Base-by-base conservation (phyloP, 2,797 vertebrate species). In the Ceryle rudis region DNA sequence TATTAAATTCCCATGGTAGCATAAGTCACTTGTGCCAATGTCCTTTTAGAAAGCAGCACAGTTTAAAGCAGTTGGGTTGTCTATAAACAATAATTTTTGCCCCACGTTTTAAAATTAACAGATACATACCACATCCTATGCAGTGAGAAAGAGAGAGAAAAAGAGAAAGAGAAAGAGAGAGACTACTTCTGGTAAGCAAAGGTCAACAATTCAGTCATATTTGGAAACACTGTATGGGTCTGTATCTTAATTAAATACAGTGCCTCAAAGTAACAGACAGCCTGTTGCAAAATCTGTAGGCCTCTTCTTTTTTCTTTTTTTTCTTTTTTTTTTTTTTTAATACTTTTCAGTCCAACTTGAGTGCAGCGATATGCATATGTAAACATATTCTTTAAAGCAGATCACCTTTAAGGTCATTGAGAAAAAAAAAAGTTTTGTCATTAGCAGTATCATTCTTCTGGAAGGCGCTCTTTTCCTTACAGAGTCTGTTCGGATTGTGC, bases 341-440 rank as follows among this genome's bases (percentile, higher is more conserved):
- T 97, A 98, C 98, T 98, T 98, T 98, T 97, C 97, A 98, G 97
- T 99, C 98, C 98, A 92, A 97, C 95, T 96, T 97, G 98, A 99
- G 99, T 99, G 98, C 99, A 99, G 98, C 98, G 98, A 98, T 99
- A 99, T 98, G 98, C 99, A 98, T 98, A 99, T 99, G 99, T 99
- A 99, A 99, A 99, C 99, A 99, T 99, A 99, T 99, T 99, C 98
- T 98, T 98, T 98, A 98, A 99, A 98, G 98, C 98, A 98, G 97
- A 98, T 98, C 98, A 97, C 98, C 98, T 98, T 98, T 98, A 98
- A 98, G 98, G 98, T 99, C 98, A 98, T 99, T 99, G 98, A 98
- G 98, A 98, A 98, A 95, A 46, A 52, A 91, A 97, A 97, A 95
- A 94, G 98, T 96, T 95, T 97, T 98, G 97, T 98, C 97, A 95